Conservation (phyloP, 2,113 vertebrate genomes). For the Phalacrocorax pelagicus region DNA sequence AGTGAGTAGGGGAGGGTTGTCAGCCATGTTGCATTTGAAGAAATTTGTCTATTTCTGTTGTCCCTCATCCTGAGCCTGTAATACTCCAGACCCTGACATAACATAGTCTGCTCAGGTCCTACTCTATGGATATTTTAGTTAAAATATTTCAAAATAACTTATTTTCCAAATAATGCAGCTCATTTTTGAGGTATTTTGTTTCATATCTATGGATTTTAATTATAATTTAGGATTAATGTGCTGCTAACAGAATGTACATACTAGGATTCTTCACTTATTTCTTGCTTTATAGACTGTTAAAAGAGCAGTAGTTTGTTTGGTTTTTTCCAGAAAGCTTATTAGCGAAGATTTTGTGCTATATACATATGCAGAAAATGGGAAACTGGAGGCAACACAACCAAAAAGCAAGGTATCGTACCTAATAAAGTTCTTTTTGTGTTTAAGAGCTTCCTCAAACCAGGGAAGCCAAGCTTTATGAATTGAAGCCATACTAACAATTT, state of each 20-base stretch:
- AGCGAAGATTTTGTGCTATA: slow-evolving; percentile 61
- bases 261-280: not conserved
- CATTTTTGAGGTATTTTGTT: not conserved
- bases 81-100: not conserved
- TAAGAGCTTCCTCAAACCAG: not conserved
- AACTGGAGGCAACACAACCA: slow-evolving; percentile 28
- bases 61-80: not conserved
- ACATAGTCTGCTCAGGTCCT: not conserved
- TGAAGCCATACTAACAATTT: not conserved
- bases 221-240: not conserved
- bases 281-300: not conserved
- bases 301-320: slow-evolving; percentile 3
- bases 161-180: not conserved
- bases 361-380: slow-evolving; percentile 55
- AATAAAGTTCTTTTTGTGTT: not conserved
- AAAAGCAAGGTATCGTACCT: slow-evolving; percentile 34
- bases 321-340: slow-evolving; percentile 65
- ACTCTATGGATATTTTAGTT: not conserved
- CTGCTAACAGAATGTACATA: not conserved
- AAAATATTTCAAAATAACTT: not conserved
- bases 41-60: not conserved
- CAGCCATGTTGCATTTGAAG: not conserved
- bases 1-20: not conserved
- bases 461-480: not conserved
- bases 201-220: not conserved